Conservation (phyloP, 2,888 invertebrate species). For the Hecatera dysodea region DNA sequence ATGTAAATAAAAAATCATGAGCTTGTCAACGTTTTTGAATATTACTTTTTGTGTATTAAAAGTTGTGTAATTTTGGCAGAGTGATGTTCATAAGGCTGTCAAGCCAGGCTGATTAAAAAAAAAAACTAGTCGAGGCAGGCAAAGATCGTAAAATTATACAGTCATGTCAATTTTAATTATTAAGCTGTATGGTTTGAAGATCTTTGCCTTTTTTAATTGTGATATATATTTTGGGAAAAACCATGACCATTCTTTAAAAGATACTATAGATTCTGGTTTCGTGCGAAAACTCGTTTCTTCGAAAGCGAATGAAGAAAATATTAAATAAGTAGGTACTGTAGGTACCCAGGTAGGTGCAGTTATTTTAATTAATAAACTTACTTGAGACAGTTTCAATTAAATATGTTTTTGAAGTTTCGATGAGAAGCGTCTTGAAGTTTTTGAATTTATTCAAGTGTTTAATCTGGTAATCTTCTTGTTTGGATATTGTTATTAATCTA, state of each 20-base stretch:
- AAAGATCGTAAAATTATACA: slow-evolving; percentile 2
- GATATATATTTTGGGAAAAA: too few species aligned
- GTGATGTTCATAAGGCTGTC: slow-evolving; percentile 22
- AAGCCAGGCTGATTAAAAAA: slow-evolving; percentile 34
- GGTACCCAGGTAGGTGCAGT: background rate
- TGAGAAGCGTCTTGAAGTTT: slow-evolving; percentile 45
- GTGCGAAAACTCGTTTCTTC: too few species aligned
- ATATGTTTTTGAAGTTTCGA: slow-evolving; percentile 52
- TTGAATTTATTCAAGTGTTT: slow-evolving; percentile 41
- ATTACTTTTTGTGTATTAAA: slow-evolving; percentile 22
- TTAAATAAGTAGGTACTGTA: slow-evolving; percentile 3
- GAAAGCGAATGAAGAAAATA: slow-evolving; percentile 17
- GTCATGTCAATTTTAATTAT: background rate
- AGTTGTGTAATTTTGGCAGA: slow-evolving; percentile 26
- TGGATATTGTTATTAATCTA: slow-evolving; percentile 9
- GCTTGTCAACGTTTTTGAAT: slow-evolving; percentile 22
- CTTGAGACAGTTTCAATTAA: slow-evolving; percentile 41
- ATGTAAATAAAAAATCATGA: background rate
- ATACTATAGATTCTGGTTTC: too few species aligned
- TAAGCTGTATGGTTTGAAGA: background rate
- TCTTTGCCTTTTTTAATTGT: too few species aligned
- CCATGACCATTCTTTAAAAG: too few species aligned
- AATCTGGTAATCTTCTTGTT: slow-evolving; percentile 15
- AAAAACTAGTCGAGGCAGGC: background rate
- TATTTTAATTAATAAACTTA: slow-evolving; percentile 58